A percentile compares a stretch with the other conserved stretches of the same genome.
phyloP scores from a whole-genome alignment of 2,113 vertebrate species.

The Myotis davidii region DNA sequence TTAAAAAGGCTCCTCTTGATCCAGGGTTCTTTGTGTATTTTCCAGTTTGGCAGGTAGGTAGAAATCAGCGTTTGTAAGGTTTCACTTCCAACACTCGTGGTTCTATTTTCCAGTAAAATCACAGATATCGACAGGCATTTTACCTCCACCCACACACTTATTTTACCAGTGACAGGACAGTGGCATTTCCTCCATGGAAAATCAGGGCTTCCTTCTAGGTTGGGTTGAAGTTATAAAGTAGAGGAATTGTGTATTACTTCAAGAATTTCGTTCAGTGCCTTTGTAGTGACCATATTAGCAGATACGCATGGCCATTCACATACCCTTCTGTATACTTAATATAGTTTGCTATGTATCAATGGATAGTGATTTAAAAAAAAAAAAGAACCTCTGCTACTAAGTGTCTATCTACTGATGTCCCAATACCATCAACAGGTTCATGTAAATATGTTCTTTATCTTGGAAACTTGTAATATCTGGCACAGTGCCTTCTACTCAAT shows the following conservation, averaged over 20 bases:
- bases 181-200: background rate
- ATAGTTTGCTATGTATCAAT: background rate
- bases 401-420: background rate
- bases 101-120: conserved; percentile 60
- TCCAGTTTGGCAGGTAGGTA: background rate
- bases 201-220: background rate
- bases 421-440: background rate
- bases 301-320: background rate
- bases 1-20: background rate
- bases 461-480: background rate
- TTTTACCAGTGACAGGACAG: background rate
- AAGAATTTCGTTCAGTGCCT: background rate
- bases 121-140: background rate
- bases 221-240: background rate
- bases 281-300: background rate
- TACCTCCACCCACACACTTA: background rate
- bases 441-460: background rate
- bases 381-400: background rate
- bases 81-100: conserved; percentile 56
- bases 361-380: background rate
- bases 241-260: background rate
- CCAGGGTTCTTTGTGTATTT: conserved; percentile 30
- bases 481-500: background rate
- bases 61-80: conserved; percentile 24
- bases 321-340: background rate